Evolutionary conservation across 2,113 vertebrate species (phyloP).

Genomic region (Azemiops feae): DNA sequence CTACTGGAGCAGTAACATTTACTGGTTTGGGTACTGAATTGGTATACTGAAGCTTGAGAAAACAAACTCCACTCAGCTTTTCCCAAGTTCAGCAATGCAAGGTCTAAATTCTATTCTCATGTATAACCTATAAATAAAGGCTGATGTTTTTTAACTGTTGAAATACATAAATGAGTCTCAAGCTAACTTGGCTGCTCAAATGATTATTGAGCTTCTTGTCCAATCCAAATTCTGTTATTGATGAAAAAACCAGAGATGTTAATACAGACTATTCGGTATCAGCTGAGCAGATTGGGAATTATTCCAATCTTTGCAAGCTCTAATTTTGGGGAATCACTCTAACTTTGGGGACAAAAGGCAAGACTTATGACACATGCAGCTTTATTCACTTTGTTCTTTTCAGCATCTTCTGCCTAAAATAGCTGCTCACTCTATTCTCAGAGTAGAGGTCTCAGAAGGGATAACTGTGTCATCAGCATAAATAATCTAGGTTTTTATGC

Average conservation of each 20-base stretch:
- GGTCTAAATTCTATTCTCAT: background rate
- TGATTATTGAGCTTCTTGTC: background rate
- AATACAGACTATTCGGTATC: background rate
- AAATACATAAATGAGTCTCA: background rate
- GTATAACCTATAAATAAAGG: background rate
- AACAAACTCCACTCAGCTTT: background rate
- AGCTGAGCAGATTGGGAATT: background rate
- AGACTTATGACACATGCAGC: background rate
- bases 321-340: background rate
- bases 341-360: background rate
- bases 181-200: background rate
- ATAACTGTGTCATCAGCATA: background rate
- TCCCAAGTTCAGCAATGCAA: background rate
- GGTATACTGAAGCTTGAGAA: background rate
- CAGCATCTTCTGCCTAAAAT: background rate
- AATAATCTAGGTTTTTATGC: background rate
- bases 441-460: background rate
- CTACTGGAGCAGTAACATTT: background rate
- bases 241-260: background rate
- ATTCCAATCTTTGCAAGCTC: background rate
- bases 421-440: background rate
- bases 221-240: background rate
- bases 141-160: background rate
- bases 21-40: background rate
- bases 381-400: background rate